Base-by-base conservation (phyloP, 2,888 invertebrate genomes). In the Drosophila leonis region DNA sequence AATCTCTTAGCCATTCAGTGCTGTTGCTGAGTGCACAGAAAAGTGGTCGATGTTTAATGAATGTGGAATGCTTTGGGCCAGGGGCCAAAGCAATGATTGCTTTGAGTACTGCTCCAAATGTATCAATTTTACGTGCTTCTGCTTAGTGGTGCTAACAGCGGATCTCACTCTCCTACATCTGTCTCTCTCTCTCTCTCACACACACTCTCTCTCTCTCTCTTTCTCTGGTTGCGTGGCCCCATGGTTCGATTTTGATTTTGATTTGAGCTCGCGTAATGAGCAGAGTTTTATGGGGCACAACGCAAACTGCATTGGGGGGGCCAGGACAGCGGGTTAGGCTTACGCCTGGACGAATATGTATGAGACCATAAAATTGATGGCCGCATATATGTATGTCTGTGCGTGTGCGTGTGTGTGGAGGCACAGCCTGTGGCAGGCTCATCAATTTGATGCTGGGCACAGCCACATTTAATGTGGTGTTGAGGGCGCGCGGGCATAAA, bases 361-460 rank as follows among this genome's bases (percentile, higher is more conserved):
- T 75, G 74, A 70, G 80, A 27, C 66, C 77, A 81, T 84, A 81
- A 84, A 84, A 88, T 88, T 88, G 83, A 84, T 84, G 88, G 80
- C 27, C 54, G 12, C 55, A 55, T 57, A 42, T 65, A 27, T 35
- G 27, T 35, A 39, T 48, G 31, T 63, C 56, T 39, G 44, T 55
- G 48, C 35, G 27, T 44, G 49, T 10, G 31, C 41, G 20, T 42
- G 56, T 18, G 37, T 51, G 62, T 39, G 78, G 65, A 49, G 71
- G 67, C 82, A 63, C 59, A 70, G 55, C 44, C 76, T 55, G 69
- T 69, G 80, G 79, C 81, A 77, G 81, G 61, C 75, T 83, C 84
- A 85, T 85, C 88, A 88, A 85, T 85, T 85, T 85, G 81, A 81
- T 83, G 88, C 75, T 60, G 72, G 78, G 77, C 83, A 74, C 72